Evolutionary conservation across 2,888 invertebrate genomes (phyloP).

Genomic region (Philhelius pedissequus): DNA sequence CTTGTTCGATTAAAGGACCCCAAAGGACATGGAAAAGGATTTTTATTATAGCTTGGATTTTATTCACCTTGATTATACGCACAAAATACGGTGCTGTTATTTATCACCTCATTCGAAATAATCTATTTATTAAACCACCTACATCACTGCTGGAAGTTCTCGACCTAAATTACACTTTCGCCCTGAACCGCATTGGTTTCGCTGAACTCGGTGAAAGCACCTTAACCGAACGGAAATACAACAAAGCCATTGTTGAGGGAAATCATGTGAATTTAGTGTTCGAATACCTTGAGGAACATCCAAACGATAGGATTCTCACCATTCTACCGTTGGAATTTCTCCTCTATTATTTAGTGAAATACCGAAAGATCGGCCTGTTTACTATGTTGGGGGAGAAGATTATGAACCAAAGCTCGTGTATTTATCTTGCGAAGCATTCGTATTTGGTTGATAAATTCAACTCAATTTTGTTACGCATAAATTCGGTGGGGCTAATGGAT

Average conservation of each 20-base stretch:
- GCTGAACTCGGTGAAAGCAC: background rate
- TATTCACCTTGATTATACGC: background rate
- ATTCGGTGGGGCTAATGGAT: background rate
- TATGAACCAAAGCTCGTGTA: background rate
- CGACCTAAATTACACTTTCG: background rate
- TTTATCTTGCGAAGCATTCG: background rate
- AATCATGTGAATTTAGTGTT: background rate
- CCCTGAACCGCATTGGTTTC: background rate
- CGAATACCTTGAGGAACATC: background rate
- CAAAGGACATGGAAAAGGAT: background rate
- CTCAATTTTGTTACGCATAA: background rate
- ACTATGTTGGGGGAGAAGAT: background rate
- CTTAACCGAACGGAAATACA: background rate
- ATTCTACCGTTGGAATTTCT: background rate
- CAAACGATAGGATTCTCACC: background rate
- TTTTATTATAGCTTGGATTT: background rate
- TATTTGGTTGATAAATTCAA: background rate
- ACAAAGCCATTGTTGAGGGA: background rate
- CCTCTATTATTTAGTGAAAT: background rate
- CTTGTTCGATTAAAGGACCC: background rate
- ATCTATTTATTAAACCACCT: slow-evolving; percentile 60
- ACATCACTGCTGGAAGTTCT: background rate
- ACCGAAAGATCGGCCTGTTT: background rate
- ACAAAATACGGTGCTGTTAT: background rate
- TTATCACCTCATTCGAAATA: slow-evolving; percentile 69